These are phyloP conservation scores for Capreolus pygargus DNA, from an alignment of 2,113 vertebrate genomes.

Conservation along the genomic window DNA sequence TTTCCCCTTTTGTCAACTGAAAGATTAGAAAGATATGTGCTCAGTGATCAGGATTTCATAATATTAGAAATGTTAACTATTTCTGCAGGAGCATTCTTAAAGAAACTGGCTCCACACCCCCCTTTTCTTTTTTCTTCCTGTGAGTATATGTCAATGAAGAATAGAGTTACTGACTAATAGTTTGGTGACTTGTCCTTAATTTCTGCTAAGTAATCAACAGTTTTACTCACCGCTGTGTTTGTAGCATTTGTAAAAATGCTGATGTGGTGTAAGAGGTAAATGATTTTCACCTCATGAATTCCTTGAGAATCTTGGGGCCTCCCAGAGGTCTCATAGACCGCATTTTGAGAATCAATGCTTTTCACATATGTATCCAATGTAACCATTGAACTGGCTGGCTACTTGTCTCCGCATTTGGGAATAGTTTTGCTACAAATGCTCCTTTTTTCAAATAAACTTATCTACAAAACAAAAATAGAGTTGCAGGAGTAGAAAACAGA, in stretches of 20 bases:
- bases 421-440: not conserved
- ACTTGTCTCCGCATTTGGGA: not conserved
- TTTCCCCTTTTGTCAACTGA: not conserved
- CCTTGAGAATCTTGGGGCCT: not conserved
- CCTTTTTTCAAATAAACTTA: not conserved
- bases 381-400: not conserved
- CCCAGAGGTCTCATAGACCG: not conserved
- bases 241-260: not conserved
- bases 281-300: not conserved
- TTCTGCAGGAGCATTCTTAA: not conserved
- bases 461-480: not conserved
- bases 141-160: not conserved
- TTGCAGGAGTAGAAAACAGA: not conserved
- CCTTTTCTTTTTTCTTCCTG: not conserved
- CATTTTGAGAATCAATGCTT: not conserved
- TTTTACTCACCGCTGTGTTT: not conserved
- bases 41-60: not conserved
- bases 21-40: not conserved
- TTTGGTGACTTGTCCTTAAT: not conserved
- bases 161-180: not conserved
- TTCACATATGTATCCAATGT: not conserved
- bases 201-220: not conserved
- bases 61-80: not conserved
- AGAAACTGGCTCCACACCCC: accelerated
- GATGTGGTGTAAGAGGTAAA: not conserved